Percentiles rank a stretch among this genome's conserved stretches.
Conservation (phyloP, 2,888 invertebrate species). For the Empis stercorea region DNA sequence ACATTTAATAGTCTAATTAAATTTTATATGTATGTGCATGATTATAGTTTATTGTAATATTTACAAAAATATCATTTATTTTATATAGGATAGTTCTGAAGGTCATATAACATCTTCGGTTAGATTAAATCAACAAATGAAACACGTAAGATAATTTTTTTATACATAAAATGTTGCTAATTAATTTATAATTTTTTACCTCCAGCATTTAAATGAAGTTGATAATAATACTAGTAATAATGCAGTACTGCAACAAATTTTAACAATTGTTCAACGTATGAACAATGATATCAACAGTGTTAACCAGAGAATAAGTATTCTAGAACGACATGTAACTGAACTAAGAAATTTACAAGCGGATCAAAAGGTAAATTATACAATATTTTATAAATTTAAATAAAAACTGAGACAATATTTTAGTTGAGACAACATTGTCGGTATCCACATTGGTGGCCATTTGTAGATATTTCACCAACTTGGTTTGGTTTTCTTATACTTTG, state of each 20-base stretch:
- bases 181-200: neutral
- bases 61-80: neutral
- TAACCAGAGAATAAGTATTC: slow-evolving; percentile 24
- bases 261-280: slow-evolving; percentile 28
- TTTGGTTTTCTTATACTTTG: slow-evolving; percentile 30
- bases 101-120: slow-evolving; percentile 6
- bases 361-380: slow-evolving; percentile 9
- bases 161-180: neutral
- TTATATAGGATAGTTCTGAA: slow-evolving; percentile 13
- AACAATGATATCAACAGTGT: slow-evolving; percentile 27
- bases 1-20: neutral
- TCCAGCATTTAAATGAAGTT: neutral
- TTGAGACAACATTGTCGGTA: slow-evolving; percentile 22
- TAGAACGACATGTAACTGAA: slow-evolving; percentile 28
- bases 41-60: neutral
- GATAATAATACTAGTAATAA: neutral
- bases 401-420: neutral
- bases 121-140: neutral
- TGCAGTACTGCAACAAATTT: slow-evolving; percentile 26
- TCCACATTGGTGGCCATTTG: slow-evolving; percentile 47
- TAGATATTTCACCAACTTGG: slow-evolving; percentile 40
- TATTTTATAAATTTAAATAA: too few species aligned
- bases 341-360: slow-evolving; percentile 15
- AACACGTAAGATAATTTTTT: neutral
- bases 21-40: neutral